phyloP scores from a whole-genome alignment of 1,140 invertebrate species.

The Drosophila santomea region DNA sequence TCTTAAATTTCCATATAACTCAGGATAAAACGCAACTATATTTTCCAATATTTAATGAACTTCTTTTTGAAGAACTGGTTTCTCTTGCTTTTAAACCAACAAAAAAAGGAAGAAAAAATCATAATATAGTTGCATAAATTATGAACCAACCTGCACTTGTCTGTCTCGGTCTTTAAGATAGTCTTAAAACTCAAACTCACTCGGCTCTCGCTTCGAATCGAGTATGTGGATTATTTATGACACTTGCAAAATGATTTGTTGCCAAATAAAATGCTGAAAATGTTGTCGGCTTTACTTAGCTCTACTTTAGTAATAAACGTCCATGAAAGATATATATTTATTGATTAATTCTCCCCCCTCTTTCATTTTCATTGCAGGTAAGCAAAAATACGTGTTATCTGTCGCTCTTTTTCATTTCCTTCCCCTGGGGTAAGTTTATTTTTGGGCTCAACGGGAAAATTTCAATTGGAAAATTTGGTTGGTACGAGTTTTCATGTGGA shows the following conservation, averaged over 20 bases:
- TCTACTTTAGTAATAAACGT: conserved; percentile 17
- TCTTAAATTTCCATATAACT: background rate
- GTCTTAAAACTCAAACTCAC: conserved; percentile 17
- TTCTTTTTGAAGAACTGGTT: conserved; percentile 32
- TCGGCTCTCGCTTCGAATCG: conserved; percentile 27
- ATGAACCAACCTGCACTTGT: conserved; percentile 61
- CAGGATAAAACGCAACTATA: background rate
- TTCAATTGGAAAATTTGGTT: conserved; percentile 24
- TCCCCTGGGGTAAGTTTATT: conserved; percentile 39
- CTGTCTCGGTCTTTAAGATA: conserved; percentile 20
- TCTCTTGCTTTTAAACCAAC: background rate
- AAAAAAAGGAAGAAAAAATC: conserved; percentile 12
- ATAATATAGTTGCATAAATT: conserved; percentile 61
- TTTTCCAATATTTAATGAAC: conserved; percentile 17
- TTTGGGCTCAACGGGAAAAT: conserved; percentile 31
- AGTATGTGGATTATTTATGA: conserved; percentile 59
- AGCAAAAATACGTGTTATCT: conserved; percentile 59
- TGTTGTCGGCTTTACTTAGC: conserved; percentile 35
- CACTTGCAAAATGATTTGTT: conserved; percentile 61
- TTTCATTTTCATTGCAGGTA: conserved; percentile 64
- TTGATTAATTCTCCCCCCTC: conserved; percentile 62
- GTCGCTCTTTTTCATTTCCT: background rate
- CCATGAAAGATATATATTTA: conserved; percentile 47
- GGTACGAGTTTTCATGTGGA: conserved; percentile 20
- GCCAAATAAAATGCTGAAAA: conserved; percentile 53